Base-by-base conservation (phyloP, 2,797 vertebrate genomes). In the Eulemur albifrons region DNA sequence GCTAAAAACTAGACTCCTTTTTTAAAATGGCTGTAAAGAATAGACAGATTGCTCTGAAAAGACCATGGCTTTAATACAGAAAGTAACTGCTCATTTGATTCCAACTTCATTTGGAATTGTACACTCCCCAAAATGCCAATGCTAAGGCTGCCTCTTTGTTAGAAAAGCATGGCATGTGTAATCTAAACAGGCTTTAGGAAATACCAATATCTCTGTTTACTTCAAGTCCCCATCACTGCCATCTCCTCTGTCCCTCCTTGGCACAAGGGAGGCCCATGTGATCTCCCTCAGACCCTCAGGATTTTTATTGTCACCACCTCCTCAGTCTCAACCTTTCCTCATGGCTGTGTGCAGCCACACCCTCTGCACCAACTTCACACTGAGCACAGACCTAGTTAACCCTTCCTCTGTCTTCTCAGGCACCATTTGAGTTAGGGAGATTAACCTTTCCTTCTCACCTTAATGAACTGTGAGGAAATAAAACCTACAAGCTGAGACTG, bases 71-170 rank as follows among this genome's bases (percentile, higher is more conserved):
- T 57, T 48, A 54, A 76, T 38, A 32, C 21, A 59, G 48, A 93
- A 63, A 82, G n/a, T 17, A 43, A 4, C 21, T 38, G 9, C 27
- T 57, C 12, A 5, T 27, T 32, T 75, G 50, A 70, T 40, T 69
- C 2, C 23, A 70, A 30, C 7, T 45, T 88, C 70, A 40, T 59
- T 63, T 35, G 45, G 35, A 61, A 65, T 20, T 35, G 3, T 8
- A 38, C 2, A 7, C 6, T 14, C 35, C 30, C 30, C 21, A 0
- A 0, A 40, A 38, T 35, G 65, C 14, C 40, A 59, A n/a, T 1
- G 11, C 32, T 40, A 48, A 69, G 50, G 45, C 52, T 69, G 52
- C 20, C 7, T 87, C 48, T 32, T 25, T 21, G 7, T 57, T 43
- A 50, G 70, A 80, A 70, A 84, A 81, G 5, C 50, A 52, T 0